A percentile compares a stretch with the other conserved stretches of the same genome.
These are phyloP conservation scores for Cheilosia soror DNA, from an alignment of 2,888 invertebrate species.

Conservation along the genomic window DNA sequence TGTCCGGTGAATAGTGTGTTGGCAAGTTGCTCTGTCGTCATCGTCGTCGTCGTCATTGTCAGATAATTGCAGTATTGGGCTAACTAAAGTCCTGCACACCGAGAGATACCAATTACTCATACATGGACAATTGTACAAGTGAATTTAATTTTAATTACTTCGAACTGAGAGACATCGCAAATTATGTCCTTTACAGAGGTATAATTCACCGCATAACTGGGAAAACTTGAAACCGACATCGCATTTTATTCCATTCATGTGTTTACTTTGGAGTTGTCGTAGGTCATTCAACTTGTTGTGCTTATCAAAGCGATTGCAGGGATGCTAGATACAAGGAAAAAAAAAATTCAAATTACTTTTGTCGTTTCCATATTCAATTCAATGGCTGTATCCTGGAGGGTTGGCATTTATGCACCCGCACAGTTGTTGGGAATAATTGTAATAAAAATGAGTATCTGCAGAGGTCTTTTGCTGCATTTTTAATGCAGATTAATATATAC, in stretches of 20 bases:
- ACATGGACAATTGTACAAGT: constrained; percentile 68
- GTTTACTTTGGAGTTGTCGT: constrained; percentile 62
- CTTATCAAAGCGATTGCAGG: constrained; percentile 55
- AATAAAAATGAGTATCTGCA: constrained; percentile 39
- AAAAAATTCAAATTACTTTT: constrained; percentile 68
- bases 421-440: constrained; percentile 60
- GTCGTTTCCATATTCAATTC: constrained; percentile 58
- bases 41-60: constrained; percentile 23
- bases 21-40: constrained; percentile 40
- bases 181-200: constrained; percentile 62
- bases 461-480: constrained; percentile 42
- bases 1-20: constrained; percentile 62
- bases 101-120: constrained; percentile 61
- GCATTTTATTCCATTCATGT: constrained; percentile 36
- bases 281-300: constrained; percentile 74
- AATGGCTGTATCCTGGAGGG: constrained; percentile 53
- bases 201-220: not conserved
- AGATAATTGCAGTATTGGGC: constrained; percentile 69
- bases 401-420: constrained; percentile 22
- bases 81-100: constrained; percentile 43
- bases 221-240: constrained; percentile 8
- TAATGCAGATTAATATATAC: constrained; percentile 68
- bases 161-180: constrained; percentile 63
- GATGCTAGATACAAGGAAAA: constrained; percentile 50
- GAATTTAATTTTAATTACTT: constrained; percentile 75